Evolutionary conservation across 2,888 invertebrate genomes (phyloP), one percentile per base, ranked within the genome.

Genomic region (Chloromyia formosa): DNA sequence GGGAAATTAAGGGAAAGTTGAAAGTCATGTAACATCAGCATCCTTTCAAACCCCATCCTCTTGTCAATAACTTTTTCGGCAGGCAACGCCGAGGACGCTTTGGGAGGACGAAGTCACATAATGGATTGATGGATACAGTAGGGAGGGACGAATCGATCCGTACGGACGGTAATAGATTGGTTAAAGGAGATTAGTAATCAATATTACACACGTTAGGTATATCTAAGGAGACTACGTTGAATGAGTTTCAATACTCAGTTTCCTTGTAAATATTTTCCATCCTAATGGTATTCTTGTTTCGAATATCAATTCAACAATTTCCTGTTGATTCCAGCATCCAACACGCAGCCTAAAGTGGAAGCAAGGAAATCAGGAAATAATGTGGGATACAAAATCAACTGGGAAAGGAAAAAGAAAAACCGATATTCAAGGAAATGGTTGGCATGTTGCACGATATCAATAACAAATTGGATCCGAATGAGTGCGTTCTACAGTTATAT

Each of bases 181-280:
- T 23, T 9, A 2, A 27, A 61, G 62, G 45, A 62, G 73, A 73
- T 73, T 73, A 73, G 73, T 61, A 73, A 73, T 61, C 73, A 73
- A 73, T 73, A 62, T 35, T 62, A 62, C 40, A 10, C 62, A 9
- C 22, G 9, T 62, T 16, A 35, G n/a, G 40, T 35, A 35, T n/a
- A 49, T n/a, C 10, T n/a, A 49, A n/a, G 49, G 49, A 49, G 16
- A 49, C 16, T 3, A 12, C 49, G 49, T 2, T 12, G 49, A 49
- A 49, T 49, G 49, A 12, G 14, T 49, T n/a, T n/a, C n/a, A n/a
- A n/a, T n/a, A n/a, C n/a, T n/a, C n/a, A n/a, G n/a, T n/a, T 49
- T 49, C 49, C 49, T 49, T 49, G 49, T 49, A 49, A 49, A n/a
- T n/a, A 49, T n/a, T n/a, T 49, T n/a, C 49, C 49, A 35, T 35